Evolutionary conservation across 2,888 invertebrate genomes (phyloP), one percentile per base, ranked within the genome.

Genomic region (Margaritifera margaritifera): DNA sequence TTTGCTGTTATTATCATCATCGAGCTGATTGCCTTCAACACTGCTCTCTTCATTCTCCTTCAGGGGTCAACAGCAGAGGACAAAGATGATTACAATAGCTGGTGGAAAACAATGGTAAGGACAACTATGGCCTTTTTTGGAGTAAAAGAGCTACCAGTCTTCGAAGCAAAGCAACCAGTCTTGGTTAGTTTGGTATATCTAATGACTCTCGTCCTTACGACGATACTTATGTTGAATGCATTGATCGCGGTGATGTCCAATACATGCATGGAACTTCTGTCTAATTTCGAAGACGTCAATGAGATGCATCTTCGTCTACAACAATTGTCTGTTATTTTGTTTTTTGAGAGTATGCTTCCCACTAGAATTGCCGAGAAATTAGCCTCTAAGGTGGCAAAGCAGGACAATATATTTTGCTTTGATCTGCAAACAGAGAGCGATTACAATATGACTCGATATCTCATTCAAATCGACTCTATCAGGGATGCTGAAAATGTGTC

Each of bases 81-180:
- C 0, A 68, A 75, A n/a, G 60, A 66, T 8, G 72, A 72, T 2
- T 81, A 78, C 61, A 27, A 31, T 18, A 59, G 69, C 27, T 68
- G 77, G 51, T 74, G 80, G 25, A 50, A 62, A 6, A 71, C 80
- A 2, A 11, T 80, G 22, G 58, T 82, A n/a, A 78, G 80, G 11
- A 77, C 82, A 76, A 80, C 82, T 56, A 79, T 76, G 25, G 69
- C 82, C 24, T 80, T 81, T 81, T 76, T 84, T 18, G 84, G 84
- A 18, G 69, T 84, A 6, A 70, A 72, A 1, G 83, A 83, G 22
- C 63, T 81, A 3, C 68, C 62, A 4, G 62, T 71, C 15, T 60
- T 81, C 27, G 55, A 77, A 2, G 76, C 80, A 5, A 67, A 77
- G 25, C 69, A 77, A 11, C 78, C 81, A 0, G 64, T 74, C 58